Percentiles rank a stretch among this genome's conserved stretches.
Evolutionary conservation across 2,797 vertebrate genomes (phyloP).

Genomic region (Falco berigora): DNA sequence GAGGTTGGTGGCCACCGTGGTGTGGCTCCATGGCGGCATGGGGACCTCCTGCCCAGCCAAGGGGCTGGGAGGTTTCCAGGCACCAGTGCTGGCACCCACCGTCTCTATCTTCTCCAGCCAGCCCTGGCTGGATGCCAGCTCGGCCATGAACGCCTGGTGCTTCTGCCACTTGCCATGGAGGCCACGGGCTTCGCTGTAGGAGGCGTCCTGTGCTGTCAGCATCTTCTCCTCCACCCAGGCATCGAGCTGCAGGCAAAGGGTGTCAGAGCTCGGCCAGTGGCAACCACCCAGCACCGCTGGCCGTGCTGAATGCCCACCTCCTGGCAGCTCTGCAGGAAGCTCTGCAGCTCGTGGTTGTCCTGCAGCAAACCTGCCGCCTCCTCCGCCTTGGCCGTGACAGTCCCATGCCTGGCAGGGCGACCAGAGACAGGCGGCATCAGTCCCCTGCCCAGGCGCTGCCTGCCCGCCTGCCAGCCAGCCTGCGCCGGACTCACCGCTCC

Average conservation of each 20-base stretch:
- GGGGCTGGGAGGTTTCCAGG: not conserved
- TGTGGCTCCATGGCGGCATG: rapidly evolving
- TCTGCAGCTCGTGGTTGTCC: slow-evolving; percentile 90
- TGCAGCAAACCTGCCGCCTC: slow-evolving; percentile 80
- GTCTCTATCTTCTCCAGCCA: slow-evolving; percentile 88
- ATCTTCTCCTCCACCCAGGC: slow-evolving; percentile 98
- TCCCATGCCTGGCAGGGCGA: slow-evolving; percentile 71
- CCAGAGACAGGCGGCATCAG: not conserved
- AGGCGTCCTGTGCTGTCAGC: slow-evolving; percentile 90
- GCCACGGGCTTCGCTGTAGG: slow-evolving; percentile 86
- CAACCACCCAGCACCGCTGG: rapidly evolving
- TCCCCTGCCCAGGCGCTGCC: not conserved
- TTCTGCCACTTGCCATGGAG: slow-evolving; percentile 96
- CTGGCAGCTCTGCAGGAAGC: slow-evolving; percentile 91
- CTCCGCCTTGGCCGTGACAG: slow-evolving; percentile 77
- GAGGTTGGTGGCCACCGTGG: rapidly evolving
- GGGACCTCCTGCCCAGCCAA: rapidly evolving
- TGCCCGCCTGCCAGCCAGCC: rapidly evolving
- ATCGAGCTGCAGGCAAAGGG: slow-evolving; percentile 75
- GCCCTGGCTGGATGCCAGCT: slow-evolving; percentile 87
- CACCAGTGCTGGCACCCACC: slow-evolving; percentile 51
- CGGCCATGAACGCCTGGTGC: slow-evolving; percentile 93
- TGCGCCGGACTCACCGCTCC: slow-evolving; percentile 76
- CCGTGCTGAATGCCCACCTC: slow-evolving; percentile 74
- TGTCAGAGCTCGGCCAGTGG: not conserved